Evolutionary conservation across 2,888 invertebrate genomes (phyloP), one percentile per base, ranked within the genome.

Genomic region (Melanotus villosus): DNA sequence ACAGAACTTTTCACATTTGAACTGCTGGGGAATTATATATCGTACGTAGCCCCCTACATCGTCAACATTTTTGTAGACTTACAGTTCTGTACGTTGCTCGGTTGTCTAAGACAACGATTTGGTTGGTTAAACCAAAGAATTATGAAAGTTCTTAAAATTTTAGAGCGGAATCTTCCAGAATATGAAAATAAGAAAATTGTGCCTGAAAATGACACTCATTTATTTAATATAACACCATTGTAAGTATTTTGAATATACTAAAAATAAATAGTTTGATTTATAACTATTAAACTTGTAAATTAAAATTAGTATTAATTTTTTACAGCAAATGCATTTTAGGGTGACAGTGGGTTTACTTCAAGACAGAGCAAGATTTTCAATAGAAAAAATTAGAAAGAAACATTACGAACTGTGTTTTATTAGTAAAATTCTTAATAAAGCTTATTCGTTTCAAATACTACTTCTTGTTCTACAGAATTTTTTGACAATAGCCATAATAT

Each of bases 71-170:
- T 47, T 16, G 7, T 16, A 41, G 19, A 52, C 18, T 56, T 56
- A 16, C 65, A 56, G 21, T 65, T 65, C 23, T 65, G 56, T n/a
- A 34, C 47, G 1, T 47, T 65, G n/a, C 10, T 41, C 10, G 26
- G 30, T 18, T 50, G 23, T 14, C 36, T 65, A 16, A 58, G 38
- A 32, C 59, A 65, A 32, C 21, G 65, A 41, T 65, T 59, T 21
- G 4, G n/a, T 1, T 65, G 65, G 65, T 18, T 65, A 7, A 65
- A 65, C 12, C 26, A 30, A 5, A 59, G 6, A n/a, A 47, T 60
- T n/a, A 10, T 12, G 7, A 5, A 0, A 0, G 5, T 32, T n/a
- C 12, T 4, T 12, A 19, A 34, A 30, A 60, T 14, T 21, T 45
- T 60, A 9, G n/a, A 56, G 7, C 5, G 0, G 5, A 14, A 47